These are phyloP conservation scores for Chiloscyllium punctatum DNA, from an alignment of 2,797 vertebrate species.

Conservation along the genomic window DNA sequence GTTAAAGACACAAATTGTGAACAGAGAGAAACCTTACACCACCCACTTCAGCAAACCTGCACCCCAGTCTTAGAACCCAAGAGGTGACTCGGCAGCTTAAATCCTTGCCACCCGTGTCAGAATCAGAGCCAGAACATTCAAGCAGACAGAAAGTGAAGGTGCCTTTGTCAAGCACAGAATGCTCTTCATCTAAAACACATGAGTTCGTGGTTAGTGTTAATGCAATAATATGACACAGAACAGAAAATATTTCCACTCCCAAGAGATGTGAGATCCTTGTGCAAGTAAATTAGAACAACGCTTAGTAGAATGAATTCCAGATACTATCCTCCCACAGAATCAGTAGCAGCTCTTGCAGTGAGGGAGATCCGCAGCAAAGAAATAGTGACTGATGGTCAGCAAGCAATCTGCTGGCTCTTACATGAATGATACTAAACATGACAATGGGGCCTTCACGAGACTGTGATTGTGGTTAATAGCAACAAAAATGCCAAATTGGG, in stretches of 20 bases:
- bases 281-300: neutral
- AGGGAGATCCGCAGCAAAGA: neutral
- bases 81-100: neutral
- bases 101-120: neutral
- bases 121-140: neutral
- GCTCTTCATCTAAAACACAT: neutral
- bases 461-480: neutral
- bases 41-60: neutral
- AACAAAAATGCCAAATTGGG: neutral
- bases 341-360: neutral
- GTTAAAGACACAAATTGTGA: neutral
- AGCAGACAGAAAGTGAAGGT: neutral
- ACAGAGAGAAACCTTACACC: accelerated
- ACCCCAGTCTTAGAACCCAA: neutral
- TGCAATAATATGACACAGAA: neutral
- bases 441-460: neutral
- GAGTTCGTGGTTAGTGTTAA: neutral
- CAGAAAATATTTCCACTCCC: neutral
- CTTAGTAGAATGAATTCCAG: neutral
- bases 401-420: neutral
- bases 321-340: neutral
- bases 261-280: neutral
- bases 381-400: neutral
- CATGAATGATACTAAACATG: neutral
- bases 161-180: neutral